A percentile compares a stretch with the other conserved stretches of the same genome.
These are phyloP conservation scores for Sebastes trivittatus DNA, from an alignment of 2,797 vertebrate genomes.

Conservation along the genomic window DNA sequence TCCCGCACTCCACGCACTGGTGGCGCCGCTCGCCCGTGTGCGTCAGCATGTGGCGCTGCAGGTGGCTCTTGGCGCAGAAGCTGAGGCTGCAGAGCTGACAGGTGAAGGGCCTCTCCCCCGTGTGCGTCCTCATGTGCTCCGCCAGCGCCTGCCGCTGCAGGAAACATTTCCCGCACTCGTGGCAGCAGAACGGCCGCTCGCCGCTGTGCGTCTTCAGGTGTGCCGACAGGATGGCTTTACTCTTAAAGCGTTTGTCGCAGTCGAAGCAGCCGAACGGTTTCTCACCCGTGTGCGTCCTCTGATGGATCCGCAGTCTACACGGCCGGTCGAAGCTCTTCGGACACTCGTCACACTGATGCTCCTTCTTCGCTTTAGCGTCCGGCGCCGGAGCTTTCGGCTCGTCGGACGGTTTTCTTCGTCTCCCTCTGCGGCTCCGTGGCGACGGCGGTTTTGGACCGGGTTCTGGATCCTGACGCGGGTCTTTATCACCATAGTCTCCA, in stretches of 20 bases:
- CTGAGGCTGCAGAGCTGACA: slow-evolving; percentile 7
- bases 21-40: slow-evolving; percentile 19
- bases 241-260: slow-evolving; percentile 18
- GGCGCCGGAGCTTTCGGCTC: neutral
- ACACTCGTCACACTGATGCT: slow-evolving; percentile 3
- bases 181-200: slow-evolving; percentile 14
- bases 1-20: slow-evolving; percentile 27
- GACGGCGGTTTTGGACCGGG: too few relatives aligned
- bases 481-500: neutral
- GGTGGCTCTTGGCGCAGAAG: slow-evolving; percentile 18
- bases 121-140: slow-evolving; percentile 1
- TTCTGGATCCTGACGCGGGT: too few relatives aligned
- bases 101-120: neutral
- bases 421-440: neutral
- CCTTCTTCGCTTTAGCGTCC: neutral
- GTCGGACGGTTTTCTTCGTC: neutral
- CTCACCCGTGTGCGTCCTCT: slow-evolving; percentile 11
- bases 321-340: slow-evolving; percentile 10
- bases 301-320: neutral
- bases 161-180: slow-evolving; percentile 30
- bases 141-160: neutral
- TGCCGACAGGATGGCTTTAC: neutral
- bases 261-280: slow-evolving; percentile 6
- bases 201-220: slow-evolving; percentile 9
- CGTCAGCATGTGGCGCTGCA: slow-evolving; percentile 14